Evolutionary conservation across 30 jellyfish, hydroid and myxozoan species (phyloP).

Genomic region (Aurelia aurita complex sp. Pacific): DNA sequence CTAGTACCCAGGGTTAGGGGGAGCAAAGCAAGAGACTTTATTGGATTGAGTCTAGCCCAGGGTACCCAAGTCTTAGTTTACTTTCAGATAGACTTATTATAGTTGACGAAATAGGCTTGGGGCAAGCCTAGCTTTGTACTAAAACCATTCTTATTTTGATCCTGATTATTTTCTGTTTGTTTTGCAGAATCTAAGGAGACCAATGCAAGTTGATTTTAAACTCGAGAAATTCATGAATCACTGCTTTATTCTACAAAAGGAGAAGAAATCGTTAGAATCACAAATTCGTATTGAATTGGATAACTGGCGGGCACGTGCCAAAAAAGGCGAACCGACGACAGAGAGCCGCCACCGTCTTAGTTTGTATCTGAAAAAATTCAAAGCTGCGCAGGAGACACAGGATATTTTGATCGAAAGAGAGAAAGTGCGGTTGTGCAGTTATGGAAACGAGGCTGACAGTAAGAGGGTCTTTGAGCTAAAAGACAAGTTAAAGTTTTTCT

Average conservation of each 20-base stretch:
- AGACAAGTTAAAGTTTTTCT: conserved; percentile 43
- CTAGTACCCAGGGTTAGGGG: too few species aligned
- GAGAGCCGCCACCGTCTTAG: conserved; percentile 67
- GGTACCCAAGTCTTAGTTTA: too few species aligned
- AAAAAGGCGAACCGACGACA: conserved; percentile 40
- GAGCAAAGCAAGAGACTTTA: too few species aligned
- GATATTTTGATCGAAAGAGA: conserved; percentile 65
- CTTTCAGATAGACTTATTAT: too few species aligned
- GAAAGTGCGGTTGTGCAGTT: conserved; percentile 15
- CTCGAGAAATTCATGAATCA: conserved; percentile 56
- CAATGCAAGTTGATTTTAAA: conserved; percentile 29
- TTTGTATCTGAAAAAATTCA: conserved; percentile 35
- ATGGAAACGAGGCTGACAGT: conserved; percentile 11
- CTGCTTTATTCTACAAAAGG: conserved; percentile 43
- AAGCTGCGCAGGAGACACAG: conserved; percentile 62
- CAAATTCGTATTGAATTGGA: conserved; percentile 61
- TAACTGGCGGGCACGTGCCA: conserved; percentile 73
- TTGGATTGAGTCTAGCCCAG: too few species aligned
- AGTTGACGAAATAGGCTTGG: too few species aligned
- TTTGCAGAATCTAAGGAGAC: not conserved
- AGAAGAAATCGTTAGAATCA: conserved; percentile 54
- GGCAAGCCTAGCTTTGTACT: too few species aligned
- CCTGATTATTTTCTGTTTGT: too few species aligned
- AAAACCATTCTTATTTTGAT: too few species aligned
- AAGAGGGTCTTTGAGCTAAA: conserved; percentile 10